Base-by-base conservation (phyloP, 1,140 invertebrate species). In the Aethina tumida region DNA sequence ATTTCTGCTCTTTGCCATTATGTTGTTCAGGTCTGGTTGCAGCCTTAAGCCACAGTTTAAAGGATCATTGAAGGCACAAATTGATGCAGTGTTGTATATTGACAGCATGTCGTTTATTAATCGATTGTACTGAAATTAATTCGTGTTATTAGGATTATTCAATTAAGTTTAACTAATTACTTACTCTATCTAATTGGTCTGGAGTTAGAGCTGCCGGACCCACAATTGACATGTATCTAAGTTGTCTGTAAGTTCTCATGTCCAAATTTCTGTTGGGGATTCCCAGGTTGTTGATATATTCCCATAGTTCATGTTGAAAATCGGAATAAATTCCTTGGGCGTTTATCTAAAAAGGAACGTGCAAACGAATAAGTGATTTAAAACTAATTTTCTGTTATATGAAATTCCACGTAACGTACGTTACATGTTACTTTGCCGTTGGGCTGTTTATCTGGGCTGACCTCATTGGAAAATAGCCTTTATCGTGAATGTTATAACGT, bases 71-170 rank as follows among this genome's bases (percentile, higher is more conserved):
- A 81, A 82, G 2, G 78, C 81, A 55, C 87, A 91, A 31, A 90
- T 79, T 24, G 79, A 81, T 1, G 86, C 86, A n/a, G 73, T 77
- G 52, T 89, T 88, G 65, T 89, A 93, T 9, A 90, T 78, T 2
- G 81, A 77, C 21, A 90, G 65, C 88, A 94, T 92, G 47, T 89
- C 81, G 53, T 89, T 86, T 39, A 86, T 78, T 10, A 90, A 62
- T 10, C 82, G 71, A 62, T 88, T 88, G 59, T 89, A 88, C 86
- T 91, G 64, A 2, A 27, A 28, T 27, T 7, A 24, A 24, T 24
- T 24, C n/a, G 22, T 8, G 22, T 10, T 29, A 10, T 25, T 10
- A 25, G 2, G 14, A 24, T 35, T 35, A 10, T 31, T 36, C 12
- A 47, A 22, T 45, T 65, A 29, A 29, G 16, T 18, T 40, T 25